Conservation (phyloP, 1,140 invertebrate species). For the Diabrotica virgifera region DNA sequence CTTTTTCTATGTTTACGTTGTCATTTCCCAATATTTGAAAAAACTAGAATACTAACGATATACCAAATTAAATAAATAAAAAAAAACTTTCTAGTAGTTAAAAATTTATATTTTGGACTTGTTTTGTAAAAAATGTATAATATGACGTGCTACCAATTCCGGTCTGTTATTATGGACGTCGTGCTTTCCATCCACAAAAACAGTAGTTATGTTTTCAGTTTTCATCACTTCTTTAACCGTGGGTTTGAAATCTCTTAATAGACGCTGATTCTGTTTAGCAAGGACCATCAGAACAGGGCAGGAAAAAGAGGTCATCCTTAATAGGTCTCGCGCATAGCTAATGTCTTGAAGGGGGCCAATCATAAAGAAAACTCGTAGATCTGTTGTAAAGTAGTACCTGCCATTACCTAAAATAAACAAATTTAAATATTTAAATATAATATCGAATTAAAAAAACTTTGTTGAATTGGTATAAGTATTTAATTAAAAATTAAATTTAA, state of each 20-base stretch:
- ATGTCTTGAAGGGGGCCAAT: slow-evolving; percentile 26
- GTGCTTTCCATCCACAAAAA: slow-evolving; percentile 58
- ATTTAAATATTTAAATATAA: too few species aligned
- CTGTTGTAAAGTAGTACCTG: slow-evolving; percentile 20
- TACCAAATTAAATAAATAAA: too few species aligned
- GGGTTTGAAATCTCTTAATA: slow-evolving; percentile 8
- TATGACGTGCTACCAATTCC: slow-evolving; percentile 50
- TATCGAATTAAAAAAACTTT: too few species aligned
- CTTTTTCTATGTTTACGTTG: too few species aligned
- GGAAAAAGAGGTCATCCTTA: slow-evolving; percentile 30
- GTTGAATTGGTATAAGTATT: too few species aligned
- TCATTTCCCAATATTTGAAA: too few species aligned
- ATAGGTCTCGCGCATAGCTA: slow-evolving; percentile 39
- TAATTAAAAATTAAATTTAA: too few species aligned
- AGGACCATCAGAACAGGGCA: slow-evolving; percentile 46
- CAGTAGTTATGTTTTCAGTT: slow-evolving; percentile 36
- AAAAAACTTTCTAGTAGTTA: too few species aligned
- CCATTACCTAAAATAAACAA: too few species aligned
- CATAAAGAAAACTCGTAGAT: slow-evolving; percentile 33
- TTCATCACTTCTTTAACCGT: slow-evolving; percentile 24
- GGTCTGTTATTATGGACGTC: slow-evolving; percentile 63
- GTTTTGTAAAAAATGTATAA: slow-evolving; percentile 48
- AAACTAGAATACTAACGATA: too few species aligned
- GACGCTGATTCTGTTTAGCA: slow-evolving; percentile 18
- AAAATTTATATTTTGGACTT: too few species aligned